These are phyloP conservation scores for Melanchra persicariae DNA, from an alignment of 2,888 invertebrate species.

Conservation along the genomic window DNA sequence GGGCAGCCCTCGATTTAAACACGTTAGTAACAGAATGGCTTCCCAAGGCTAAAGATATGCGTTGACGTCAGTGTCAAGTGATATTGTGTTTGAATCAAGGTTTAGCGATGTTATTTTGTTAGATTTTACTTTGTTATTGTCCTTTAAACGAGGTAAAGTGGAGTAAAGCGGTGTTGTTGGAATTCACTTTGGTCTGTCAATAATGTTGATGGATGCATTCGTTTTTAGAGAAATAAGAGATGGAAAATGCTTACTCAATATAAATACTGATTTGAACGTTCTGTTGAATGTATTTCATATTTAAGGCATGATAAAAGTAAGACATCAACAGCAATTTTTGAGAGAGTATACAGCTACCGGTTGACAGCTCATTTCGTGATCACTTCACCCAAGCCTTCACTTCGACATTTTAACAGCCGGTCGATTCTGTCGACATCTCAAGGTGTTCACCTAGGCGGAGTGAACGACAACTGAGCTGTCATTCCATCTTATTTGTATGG, in stretches of 20 bases:
- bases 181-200: not conserved
- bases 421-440: too few relatives aligned
- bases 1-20: conserved; percentile 62
- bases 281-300: not conserved
- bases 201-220: not conserved
- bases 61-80: conserved; percentile 47
- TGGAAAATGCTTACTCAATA: not conserved
- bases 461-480: too few relatives aligned
- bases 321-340: not conserved
- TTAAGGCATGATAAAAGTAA: not conserved
- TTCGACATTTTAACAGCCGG: too few relatives aligned
- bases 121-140: not conserved
- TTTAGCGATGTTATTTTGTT: conserved; percentile 4
- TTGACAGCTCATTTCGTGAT: too few relatives aligned
- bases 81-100: conserved; percentile 30
- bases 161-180: not conserved
- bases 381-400: too few relatives aligned
- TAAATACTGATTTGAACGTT: not conserved
- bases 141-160: not conserved
- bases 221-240: not conserved
- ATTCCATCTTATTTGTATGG: too few relatives aligned
- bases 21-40: conserved; percentile 47
- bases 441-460: too few relatives aligned
- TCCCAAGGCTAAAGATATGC: conserved; percentile 51
- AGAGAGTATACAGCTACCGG: too few relatives aligned